These are phyloP conservation scores for Loxodonta africana DNA, from an alignment of 2,113 vertebrate genomes.

Conservation along the genomic window DNA sequence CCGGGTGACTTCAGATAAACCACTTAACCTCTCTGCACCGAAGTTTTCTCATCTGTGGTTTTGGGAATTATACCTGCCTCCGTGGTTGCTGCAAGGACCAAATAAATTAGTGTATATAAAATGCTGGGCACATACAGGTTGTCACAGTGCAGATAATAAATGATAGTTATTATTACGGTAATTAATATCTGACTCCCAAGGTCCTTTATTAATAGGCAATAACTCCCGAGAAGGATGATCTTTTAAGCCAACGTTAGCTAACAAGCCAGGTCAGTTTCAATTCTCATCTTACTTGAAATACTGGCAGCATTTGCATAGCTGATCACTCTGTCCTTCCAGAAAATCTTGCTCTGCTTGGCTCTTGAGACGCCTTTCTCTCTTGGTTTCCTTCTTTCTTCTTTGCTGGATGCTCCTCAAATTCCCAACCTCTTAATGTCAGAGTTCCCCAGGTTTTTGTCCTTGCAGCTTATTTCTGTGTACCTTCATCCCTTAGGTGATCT, in stretches of 20 bases:
- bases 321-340: neutral
- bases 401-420: neutral
- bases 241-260: neutral
- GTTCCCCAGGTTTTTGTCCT: neutral
- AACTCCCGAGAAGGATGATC: constrained; percentile 39
- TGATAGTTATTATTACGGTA: constrained; percentile 9
- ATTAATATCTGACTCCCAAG: constrained; percentile 52
- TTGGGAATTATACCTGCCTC: neutral
- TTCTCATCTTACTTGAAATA: neutral
- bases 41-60: constrained; percentile 40
- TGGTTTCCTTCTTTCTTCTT: constrained; percentile 1
- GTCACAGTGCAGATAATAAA: neutral
- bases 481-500: neutral
- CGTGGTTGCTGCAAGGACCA: neutral
- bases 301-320: neutral
- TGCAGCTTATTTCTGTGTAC: neutral
- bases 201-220: constrained; percentile 20
- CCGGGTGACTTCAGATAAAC: neutral
- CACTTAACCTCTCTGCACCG: neutral
- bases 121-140: neutral
- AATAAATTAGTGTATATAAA: neutral
- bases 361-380: neutral
- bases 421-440: neutral
- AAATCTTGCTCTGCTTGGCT: neutral
- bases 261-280: constrained; percentile 9